Evolutionary conservation across 92 coral and sea anemone genomes (phyloP), one percentile per base, ranked within the genome.

Genomic region (Metridium senile): DNA sequence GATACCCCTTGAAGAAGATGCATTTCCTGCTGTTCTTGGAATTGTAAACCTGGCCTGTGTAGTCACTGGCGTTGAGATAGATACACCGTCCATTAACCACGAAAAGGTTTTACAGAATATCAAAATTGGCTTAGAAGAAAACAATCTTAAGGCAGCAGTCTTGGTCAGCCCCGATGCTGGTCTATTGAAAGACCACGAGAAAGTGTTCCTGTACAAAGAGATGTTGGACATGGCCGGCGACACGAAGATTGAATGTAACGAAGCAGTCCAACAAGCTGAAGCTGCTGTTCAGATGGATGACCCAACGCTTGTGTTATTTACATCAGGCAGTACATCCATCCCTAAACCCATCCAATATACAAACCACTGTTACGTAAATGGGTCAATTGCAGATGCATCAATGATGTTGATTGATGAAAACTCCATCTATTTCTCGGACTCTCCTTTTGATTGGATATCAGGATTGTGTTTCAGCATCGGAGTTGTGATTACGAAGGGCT

Each of bases 321-420:
- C 89, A 29, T 84, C 89, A 51, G 89, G 89, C 0, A 78, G 80
- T 80, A 84, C 89, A 1, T 83, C 84, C 34, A 33, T 23, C 43
- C 84, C 76, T 9, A 84, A 84, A 46, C 80, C 84, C 19, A 57
- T 58, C 46, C 82, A 76, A 57, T 73, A 72, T 26, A 80, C 89
- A 23, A 70, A 84, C 74, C 81, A 78, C n/a, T 69, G 74, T 11
- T 57, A 71, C n/a, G 72, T 79, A 13, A 78, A 68, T 34, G 74
- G 75, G 10, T 25, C 81, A 22, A 49, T 54, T 58, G 66, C 76
- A 11, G 79, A 54, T 13, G 89, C 74, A 16, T 49, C 77, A 22
- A 49, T 71, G 68, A 84, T 66, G 61, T 79, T 62, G 11, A 52
- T 71, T 22, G 56, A 34, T 22, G 49, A 65, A 13, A 74, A 79